Conservation (phyloP, 1,140 invertebrate species). For the Bombus sylvicola region DNA sequence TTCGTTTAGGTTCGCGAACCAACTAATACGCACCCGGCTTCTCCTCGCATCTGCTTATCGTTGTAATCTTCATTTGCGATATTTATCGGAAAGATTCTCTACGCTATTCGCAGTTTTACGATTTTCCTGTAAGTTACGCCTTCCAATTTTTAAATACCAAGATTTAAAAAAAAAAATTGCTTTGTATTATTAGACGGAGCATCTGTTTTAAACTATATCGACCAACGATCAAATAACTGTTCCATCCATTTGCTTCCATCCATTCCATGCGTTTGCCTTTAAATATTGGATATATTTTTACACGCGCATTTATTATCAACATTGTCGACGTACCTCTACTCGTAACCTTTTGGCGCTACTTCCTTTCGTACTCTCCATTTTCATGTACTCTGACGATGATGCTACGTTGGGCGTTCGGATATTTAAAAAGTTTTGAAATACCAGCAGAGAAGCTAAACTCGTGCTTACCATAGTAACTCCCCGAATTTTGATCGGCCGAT, state of each 20-base stretch:
- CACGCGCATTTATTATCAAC: background rate
- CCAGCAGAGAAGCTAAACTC: background rate
- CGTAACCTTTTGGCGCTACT: background rate
- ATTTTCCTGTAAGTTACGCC: too few relatives aligned
- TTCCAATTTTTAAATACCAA: too few relatives aligned
- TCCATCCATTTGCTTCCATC: too few relatives aligned
- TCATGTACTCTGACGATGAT: background rate
- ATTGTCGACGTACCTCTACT: background rate
- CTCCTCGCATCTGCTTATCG: background rate
- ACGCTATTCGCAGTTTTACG: too few relatives aligned
- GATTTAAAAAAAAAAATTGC: too few relatives aligned
- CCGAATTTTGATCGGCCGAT: conserved; percentile 20
- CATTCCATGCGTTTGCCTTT: too few relatives aligned
- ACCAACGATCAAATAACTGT: too few relatives aligned
- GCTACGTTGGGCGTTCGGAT: background rate
- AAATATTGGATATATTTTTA: too few relatives aligned
- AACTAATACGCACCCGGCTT: background rate
- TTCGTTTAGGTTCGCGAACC: background rate
- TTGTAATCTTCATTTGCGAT: background rate
- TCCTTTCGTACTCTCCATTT: background rate
- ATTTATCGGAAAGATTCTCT: too few relatives aligned
- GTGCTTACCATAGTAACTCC: background rate
- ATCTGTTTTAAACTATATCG: too few relatives aligned
- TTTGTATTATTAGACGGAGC: too few relatives aligned
- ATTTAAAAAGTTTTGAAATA: conserved; percentile 44